Evolutionary conservation across 2,797 vertebrate species (phyloP).

Genomic region (Enoplosus armatus): DNA sequence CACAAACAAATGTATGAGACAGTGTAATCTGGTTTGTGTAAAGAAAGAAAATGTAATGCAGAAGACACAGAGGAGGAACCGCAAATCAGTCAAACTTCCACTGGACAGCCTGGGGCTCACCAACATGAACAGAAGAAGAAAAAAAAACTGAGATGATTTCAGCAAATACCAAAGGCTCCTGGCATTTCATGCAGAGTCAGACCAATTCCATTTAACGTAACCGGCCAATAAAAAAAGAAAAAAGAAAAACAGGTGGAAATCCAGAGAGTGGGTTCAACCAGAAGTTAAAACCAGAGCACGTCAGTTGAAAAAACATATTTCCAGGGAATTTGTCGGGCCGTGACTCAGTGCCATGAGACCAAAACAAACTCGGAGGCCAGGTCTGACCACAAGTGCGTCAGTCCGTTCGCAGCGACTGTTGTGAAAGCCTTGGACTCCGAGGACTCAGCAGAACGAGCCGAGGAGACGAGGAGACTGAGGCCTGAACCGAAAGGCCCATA

Average conservation of each 20-base stretch:
- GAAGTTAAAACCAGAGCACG: constrained; percentile 51
- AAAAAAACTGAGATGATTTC: constrained; percentile 43
- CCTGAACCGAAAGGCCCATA: neutral
- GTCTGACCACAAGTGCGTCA: constrained; percentile 77
- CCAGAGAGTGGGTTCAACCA: constrained; percentile 56
- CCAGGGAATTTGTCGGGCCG: constrained; percentile 40
- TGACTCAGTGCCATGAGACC: constrained; percentile 65
- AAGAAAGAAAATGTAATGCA: constrained; percentile 42
- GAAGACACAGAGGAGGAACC: constrained; percentile 55
- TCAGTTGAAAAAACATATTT: constrained; percentile 42
- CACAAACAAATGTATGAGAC: constrained; percentile 33
- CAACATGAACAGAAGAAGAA: neutral
- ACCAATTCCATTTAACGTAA: constrained; percentile 27
- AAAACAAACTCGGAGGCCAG: constrained; percentile 72
- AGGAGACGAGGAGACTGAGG: constrained; percentile 28
- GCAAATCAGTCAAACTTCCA: constrained; percentile 51
- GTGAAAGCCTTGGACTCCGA: constrained; percentile 67
- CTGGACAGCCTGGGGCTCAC: constrained; percentile 31
- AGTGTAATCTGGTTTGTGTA: constrained; percentile 24
- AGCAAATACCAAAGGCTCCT: constrained; percentile 63
- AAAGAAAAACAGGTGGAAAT: constrained; percentile 63
- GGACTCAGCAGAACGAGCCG: constrained; percentile 53
- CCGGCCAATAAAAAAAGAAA: constrained; percentile 26
- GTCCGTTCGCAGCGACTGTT: constrained; percentile 45
- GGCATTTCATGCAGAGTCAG: constrained; percentile 50